phyloP scores from a whole-genome alignment of 2,888 invertebrate species.

The Polietes domitor region DNA sequence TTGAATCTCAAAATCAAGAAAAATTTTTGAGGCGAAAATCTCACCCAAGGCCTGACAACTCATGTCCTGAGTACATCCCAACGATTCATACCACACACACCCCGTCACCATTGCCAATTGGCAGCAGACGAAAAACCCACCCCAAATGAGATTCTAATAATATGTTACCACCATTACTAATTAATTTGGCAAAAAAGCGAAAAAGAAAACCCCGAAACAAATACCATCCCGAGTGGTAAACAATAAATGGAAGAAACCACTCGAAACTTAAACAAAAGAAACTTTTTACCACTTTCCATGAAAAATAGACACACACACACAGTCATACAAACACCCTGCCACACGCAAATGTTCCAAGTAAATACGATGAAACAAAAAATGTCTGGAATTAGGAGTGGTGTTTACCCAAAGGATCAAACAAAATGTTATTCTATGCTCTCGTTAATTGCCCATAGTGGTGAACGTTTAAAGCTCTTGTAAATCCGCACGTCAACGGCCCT shows the following conservation, averaged over 20 bases:
- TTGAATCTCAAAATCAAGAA: too few relatives aligned
- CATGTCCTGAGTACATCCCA: too few relatives aligned
- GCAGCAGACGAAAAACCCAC: background rate
- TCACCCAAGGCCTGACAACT: too few relatives aligned
- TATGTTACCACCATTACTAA: background rate
- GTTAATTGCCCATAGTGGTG: slow-evolving; percentile 79
- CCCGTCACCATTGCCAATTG: too few relatives aligned
- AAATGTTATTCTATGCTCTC: slow-evolving; percentile 76
- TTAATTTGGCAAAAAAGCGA: background rate
- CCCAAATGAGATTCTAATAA: background rate
- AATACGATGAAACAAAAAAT: background rate
- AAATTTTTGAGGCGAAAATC: too few relatives aligned
- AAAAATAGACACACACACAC: too few relatives aligned
- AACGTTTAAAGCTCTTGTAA: slow-evolving; percentile 77
- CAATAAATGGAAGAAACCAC: slow-evolving; percentile 37
- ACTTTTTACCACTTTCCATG: slow-evolving; percentile 16
- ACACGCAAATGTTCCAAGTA: background rate
- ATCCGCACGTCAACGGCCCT: slow-evolving; percentile 68
- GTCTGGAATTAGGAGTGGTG: slow-evolving; percentile 62
- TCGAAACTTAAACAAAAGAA: slow-evolving; percentile 43
- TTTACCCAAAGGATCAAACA: slow-evolving; percentile 78
- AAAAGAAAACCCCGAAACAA: background rate
- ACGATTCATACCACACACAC: too few relatives aligned
- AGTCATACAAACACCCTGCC: background rate
- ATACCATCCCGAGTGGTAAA: slow-evolving; percentile 45